These are phyloP conservation scores for Borostomias antarcticus DNA, from an alignment of 2,797 vertebrate species.

Conservation along the genomic window DNA sequence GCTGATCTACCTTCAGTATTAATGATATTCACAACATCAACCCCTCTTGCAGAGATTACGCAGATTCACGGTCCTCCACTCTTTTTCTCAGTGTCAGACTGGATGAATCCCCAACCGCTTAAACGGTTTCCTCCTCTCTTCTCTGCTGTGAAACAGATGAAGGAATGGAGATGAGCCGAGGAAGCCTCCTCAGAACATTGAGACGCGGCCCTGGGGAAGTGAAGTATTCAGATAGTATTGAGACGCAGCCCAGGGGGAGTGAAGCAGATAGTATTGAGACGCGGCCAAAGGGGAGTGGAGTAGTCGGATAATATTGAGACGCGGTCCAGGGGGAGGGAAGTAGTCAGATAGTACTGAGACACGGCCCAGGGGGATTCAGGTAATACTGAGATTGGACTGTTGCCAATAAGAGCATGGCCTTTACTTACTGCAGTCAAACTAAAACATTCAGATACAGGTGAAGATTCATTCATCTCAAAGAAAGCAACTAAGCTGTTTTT, in stretches of 20 bases:
- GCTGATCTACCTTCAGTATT: slow-evolving; percentile 43
- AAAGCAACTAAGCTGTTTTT: background rate
- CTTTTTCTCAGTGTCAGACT: slow-evolving; percentile 43
- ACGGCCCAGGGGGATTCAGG: too few species aligned
- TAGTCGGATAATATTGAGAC: too few species aligned
- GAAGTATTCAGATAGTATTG: slow-evolving; percentile 31
- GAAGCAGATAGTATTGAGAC: slow-evolving; percentile 42
- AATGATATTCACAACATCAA: background rate
- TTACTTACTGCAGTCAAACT: slow-evolving; percentile 41
- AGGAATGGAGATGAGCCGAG: slow-evolving; percentile 13
- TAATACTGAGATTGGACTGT: too few species aligned
- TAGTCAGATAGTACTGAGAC: too few species aligned
- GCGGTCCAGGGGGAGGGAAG: too few species aligned
- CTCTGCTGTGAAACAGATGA: background rate
- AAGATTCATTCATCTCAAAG: background rate
- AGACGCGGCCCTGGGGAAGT: too few species aligned
- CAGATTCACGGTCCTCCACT: slow-evolving; percentile 56
- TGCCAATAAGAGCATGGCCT: slow-evolving; percentile 49
- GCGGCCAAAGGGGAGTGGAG: slow-evolving; percentile 23
- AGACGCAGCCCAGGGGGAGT: slow-evolving; percentile 29
- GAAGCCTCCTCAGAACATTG: slow-evolving; percentile 33
- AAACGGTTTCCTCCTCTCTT: background rate
- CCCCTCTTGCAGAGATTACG: slow-evolving; percentile 2
- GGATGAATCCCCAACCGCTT: slow-evolving; percentile 39
- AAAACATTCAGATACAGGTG: slow-evolving; percentile 13